Evolutionary conservation across 2,888 invertebrate species (phyloP).

Genomic region (Drosophila crucigera): DNA sequence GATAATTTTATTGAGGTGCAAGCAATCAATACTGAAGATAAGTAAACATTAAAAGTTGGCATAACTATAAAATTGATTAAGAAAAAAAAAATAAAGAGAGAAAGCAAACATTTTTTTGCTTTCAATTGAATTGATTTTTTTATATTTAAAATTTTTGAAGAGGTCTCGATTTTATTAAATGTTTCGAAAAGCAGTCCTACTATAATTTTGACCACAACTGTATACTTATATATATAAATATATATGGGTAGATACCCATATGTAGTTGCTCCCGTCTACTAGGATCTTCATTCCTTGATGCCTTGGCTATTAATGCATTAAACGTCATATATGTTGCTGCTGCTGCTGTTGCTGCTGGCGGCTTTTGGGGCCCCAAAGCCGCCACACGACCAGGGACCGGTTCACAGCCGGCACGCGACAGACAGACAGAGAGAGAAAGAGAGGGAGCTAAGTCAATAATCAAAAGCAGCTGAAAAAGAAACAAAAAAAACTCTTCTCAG

Average conservation of each 20-base stretch:
- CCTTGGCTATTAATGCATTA: slow-evolving; percentile 43
- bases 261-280: slow-evolving; percentile 9
- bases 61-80: not conserved
- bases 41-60: not conserved
- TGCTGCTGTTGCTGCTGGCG: slow-evolving; percentile 3
- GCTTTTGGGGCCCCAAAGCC: slow-evolving; percentile 35
- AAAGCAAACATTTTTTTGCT: not conserved
- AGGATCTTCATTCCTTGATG: slow-evolving; percentile 33
- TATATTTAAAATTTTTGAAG: not conserved
- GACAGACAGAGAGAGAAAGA: slow-evolving; percentile 7
- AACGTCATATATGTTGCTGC: slow-evolving; percentile 14
- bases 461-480: slow-evolving; percentile 46
- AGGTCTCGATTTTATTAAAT: not conserved
- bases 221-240: not conserved
- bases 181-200: not conserved
- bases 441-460: slow-evolving; percentile 33
- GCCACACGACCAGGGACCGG: slow-evolving; percentile 49
- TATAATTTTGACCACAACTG: not conserved
- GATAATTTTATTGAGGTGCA: not conserved
- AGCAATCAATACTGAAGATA: too few relatives aligned
- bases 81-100: too few relatives aligned
- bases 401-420: slow-evolving; percentile 82
- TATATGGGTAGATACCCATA: not conserved
- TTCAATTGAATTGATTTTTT: not conserved
- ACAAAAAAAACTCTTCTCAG: slow-evolving; percentile 33